These are phyloP conservation scores for Anneissia japonica DNA, from an alignment of 35 echinoderm and acorn worm species.

Conservation along the genomic window DNA sequence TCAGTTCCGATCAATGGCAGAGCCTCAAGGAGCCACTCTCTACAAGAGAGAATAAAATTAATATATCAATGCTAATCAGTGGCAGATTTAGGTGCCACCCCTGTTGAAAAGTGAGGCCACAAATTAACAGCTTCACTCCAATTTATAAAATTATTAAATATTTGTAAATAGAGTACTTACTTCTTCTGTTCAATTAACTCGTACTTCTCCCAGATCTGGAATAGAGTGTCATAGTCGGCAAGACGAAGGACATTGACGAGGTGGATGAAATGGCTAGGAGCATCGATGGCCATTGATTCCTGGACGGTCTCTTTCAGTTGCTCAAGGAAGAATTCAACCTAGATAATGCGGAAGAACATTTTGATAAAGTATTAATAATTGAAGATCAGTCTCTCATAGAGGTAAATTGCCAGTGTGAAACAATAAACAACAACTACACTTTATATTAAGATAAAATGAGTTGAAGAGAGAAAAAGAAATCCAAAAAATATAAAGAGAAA, in stretches of 20 bases:
- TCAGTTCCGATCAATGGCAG: constrained; percentile 21
- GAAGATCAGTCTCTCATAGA: neutral
- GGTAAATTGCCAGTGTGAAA: neutral
- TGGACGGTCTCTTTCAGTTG: neutral
- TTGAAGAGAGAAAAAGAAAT: neutral
- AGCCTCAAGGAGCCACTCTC: constrained; percentile 49
- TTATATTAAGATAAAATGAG: neutral
- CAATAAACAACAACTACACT: neutral
- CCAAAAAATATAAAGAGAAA: too few species aligned
- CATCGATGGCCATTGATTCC: constrained; percentile 5
- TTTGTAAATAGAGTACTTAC: neutral
- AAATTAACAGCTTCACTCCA: neutral
- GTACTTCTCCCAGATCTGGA: constrained; percentile 31
- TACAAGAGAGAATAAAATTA: neutral
- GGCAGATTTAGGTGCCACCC: too few species aligned
- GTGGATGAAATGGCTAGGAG: constrained; percentile 41
- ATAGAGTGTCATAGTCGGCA: constrained; percentile 5
- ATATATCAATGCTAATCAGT: neutral
- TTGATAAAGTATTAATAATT: neutral
- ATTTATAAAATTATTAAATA: neutral
- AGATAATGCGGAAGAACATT: neutral
- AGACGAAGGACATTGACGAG: constrained; percentile 31
- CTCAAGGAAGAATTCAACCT: constrained; percentile 36
- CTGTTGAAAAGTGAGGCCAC: neutral
- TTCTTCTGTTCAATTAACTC: constrained; percentile 8